Evolutionary conservation across 2,888 invertebrate genomes (phyloP), one percentile per base, ranked within the genome.

Genomic region (Brachyptera risi): DNA sequence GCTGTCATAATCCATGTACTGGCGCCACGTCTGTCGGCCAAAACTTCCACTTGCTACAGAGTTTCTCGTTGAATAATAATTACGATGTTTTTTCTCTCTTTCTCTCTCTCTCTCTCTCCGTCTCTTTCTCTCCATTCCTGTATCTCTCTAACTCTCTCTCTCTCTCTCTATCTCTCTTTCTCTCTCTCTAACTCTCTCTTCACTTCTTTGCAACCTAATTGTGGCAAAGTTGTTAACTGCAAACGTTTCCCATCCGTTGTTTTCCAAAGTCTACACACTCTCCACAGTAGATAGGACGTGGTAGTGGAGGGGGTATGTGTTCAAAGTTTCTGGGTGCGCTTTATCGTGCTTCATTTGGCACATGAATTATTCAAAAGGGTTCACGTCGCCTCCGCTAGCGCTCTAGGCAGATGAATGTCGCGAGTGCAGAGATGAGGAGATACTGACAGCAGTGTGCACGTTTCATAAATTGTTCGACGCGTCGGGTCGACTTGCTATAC

Each of bases 151-250:
- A n/a, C n/a, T n/a, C n/a, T n/a, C n/a, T n/a, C n/a, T n/a, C n/a
- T n/a, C n/a, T n/a, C n/a, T n/a, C n/a, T n/a, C n/a, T n/a, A n/a
- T n/a, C n/a, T n/a, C n/a, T n/a, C n/a, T n/a, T n/a, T n/a, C n/a
- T n/a, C n/a, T n/a, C n/a, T n/a, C n/a, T n/a, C n/a, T n/a, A n/a
- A n/a, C n/a, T n/a, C n/a, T n/a, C n/a, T n/a, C n/a, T n/a, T n/a
- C n/a, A n/a, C n/a, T n/a, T n/a, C n/a, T 59, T 19, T 51, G 24
- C 54, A n/a, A 37, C 59, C 54, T 62, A 62, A 62, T 62, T 62
- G 62, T 59, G 62, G 59, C 59, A 24, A 62, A 62, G 54, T 62
- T 62, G 62, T 62, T 62, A 62, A 62, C 59, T 40, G 62, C 56
- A 15, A 31, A 21, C 54, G 21, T 9, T 37, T 54, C 17, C 19